phyloP scores from a whole-genome alignment of 2,113 vertebrate genomes.

The Notiomystis cincta region DNA sequence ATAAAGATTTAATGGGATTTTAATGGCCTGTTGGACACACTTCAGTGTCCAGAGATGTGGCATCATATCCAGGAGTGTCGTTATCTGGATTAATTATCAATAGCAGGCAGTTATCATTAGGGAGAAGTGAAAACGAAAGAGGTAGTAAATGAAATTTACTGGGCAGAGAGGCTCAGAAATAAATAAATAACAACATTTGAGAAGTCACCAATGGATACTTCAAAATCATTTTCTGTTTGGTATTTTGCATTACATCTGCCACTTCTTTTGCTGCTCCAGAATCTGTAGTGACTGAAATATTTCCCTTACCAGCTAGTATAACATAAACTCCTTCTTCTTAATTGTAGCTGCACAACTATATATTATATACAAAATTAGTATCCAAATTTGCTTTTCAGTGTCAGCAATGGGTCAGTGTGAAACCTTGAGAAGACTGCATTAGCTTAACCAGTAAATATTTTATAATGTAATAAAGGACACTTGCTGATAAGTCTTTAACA shows the following conservation, averaged over 20 bases:
- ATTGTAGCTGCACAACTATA: background rate
- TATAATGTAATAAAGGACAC: background rate
- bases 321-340: background rate
- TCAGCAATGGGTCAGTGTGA: background rate
- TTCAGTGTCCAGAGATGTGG: conserved; percentile 74
- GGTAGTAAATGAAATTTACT: conserved; percentile 55
- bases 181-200: conserved; percentile 30
- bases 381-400: background rate
- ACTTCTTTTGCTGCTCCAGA: background rate
- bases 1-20: conserved; percentile 76
- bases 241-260: background rate
- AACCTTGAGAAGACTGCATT: background rate
- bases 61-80: conserved; percentile 63
- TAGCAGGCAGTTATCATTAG: conserved; percentile 64
- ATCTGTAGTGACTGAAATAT: background rate
- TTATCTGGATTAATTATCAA: conserved; percentile 80
- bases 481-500: background rate
- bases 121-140: conserved; percentile 55
- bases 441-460: background rate
- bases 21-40: conserved; percentile 78
- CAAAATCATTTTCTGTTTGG: background rate
- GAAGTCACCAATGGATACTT: background rate
- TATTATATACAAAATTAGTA: background rate
- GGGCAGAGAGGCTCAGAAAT: background rate
- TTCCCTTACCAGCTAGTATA: background rate